These are phyloP conservation scores for Merluccius polli DNA, from an alignment of 2,797 vertebrate species.

Conservation along the genomic window DNA sequence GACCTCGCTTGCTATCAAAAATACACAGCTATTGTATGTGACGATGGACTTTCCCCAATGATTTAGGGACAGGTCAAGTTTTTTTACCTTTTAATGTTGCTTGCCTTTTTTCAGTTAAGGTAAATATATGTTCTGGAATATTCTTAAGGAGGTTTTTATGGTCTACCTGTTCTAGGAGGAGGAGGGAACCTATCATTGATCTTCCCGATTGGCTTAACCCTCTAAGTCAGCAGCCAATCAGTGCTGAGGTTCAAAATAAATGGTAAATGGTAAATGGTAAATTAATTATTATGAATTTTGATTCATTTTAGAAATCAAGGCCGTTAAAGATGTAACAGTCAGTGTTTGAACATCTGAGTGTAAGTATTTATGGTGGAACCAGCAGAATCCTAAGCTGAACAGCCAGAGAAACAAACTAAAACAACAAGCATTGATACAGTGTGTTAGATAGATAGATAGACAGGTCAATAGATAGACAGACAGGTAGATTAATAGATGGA, in stretches of 20 bases:
- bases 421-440: not conserved
- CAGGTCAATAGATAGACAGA: not conserved
- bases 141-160: not conserved
- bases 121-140: not conserved
- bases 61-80: no score
- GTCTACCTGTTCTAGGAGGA: not conserved
- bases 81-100: no score
- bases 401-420: not conserved
- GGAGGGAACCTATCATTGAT: not conserved
- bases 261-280: not conserved
- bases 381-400: not conserved
- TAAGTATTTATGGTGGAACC: not conserved
- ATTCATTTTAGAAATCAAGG: not conserved
- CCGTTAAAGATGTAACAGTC: not conserved
- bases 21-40: no score
- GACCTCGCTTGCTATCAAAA: no score
- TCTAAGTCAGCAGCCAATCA: not conserved
- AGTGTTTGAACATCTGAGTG: not conserved
- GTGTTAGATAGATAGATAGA: not conserved
- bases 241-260: not conserved
- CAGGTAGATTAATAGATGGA: not conserved
- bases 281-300: no score
- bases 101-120: no score
- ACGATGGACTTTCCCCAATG: no score
- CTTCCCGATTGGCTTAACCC: not conserved